Evolutionary conservation across 2,888 invertebrate genomes (phyloP).

Genomic region (Ctena decussata): DNA sequence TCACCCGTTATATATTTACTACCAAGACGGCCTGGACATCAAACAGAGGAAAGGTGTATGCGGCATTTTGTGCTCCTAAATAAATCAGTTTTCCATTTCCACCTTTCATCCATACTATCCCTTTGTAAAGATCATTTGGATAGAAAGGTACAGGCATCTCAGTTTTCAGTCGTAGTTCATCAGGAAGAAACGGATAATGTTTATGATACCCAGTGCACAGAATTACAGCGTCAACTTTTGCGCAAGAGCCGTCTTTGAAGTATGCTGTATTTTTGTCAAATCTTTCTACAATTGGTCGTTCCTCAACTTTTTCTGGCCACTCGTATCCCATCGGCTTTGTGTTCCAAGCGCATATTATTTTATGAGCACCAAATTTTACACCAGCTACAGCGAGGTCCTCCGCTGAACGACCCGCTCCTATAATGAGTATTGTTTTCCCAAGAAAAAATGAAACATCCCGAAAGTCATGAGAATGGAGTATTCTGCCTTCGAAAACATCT

Average conservation of each 20-base stretch:
- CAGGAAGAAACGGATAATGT: slow-evolving; percentile 32
- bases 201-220: slow-evolving; percentile 54
- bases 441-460: slow-evolving; percentile 30
- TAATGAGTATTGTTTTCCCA: slow-evolving; percentile 30
- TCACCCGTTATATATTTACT: slow-evolving; percentile 30
- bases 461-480: slow-evolving; percentile 50
- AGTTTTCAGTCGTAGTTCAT: slow-evolving; percentile 23
- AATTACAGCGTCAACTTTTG: slow-evolving; percentile 44
- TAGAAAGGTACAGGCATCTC: not conserved
- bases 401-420: slow-evolving; percentile 52
- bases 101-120: slow-evolving; percentile 37
- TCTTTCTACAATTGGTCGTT: slow-evolving; percentile 35
- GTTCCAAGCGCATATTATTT: slow-evolving; percentile 25
- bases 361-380: slow-evolving; percentile 42
- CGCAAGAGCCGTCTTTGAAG: slow-evolving; percentile 46
- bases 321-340: slow-evolving; percentile 49
- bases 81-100: slow-evolving; percentile 58
- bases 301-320: slow-evolving; percentile 51
- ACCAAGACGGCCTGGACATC: slow-evolving; percentile 52
- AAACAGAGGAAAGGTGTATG: slow-evolving; percentile 60
- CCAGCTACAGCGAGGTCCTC: slow-evolving; percentile 51
- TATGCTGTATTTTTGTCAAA: slow-evolving; percentile 29
- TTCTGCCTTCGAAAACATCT: slow-evolving; percentile 32
- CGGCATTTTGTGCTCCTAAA: slow-evolving; percentile 50
- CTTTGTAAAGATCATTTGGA: slow-evolving; percentile 53